Base-by-base conservation (phyloP, 2,888 invertebrate species). In the Chironomus tentans region DNA sequence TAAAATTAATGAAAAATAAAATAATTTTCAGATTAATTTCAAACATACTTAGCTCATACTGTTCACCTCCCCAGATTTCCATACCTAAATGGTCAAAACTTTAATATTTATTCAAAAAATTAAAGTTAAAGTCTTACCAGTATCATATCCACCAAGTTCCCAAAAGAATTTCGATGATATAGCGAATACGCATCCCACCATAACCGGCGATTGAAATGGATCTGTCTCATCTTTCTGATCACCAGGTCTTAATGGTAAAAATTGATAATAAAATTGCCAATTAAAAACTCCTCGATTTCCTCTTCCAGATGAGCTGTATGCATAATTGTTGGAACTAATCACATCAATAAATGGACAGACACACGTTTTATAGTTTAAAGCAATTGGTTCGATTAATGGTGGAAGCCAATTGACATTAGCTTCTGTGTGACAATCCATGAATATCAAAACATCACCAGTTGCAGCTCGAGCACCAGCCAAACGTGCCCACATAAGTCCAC, bases 141-240 rank as follows among this genome's bases (percentile, higher is more conserved):
- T 91, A 81, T 96, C 96, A 81, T 96, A 96, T 0, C 97, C 98
- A 2, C 96, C 98, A 61, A 98, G 84, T 83, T 97, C 94, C 97
- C 97, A 97, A 84, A 98, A 98, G 86, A 94, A 98, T 78, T 90
- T 88, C 0, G 91, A 85, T 77, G 91, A 91, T 77, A 98, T 98
- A 13, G 98, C 97, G 86, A 98, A 98, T 78, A 98, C 83, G 0
- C 98, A 98, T 13, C 98, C 98, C 77, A 97, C 97, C 98, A 98
- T 98, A 0, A 98, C 91, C 0, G 98, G 98, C 82, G 93, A 95
- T 85, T 93, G 80, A 77, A 80, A 82, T 0, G 83, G 83, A 46
- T 79, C 78, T 0, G 81, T 81, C 4, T 78, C 79, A 74, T 82
- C 81, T 3, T 78, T 73, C 4, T 79, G 76, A 21, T 76, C 69